A percentile compares a stretch with the other conserved stretches of the same genome.
These are phyloP conservation scores for Exephanes ischioxanthus DNA, from an alignment of 2,888 invertebrate species.

Conservation along the genomic window DNA sequence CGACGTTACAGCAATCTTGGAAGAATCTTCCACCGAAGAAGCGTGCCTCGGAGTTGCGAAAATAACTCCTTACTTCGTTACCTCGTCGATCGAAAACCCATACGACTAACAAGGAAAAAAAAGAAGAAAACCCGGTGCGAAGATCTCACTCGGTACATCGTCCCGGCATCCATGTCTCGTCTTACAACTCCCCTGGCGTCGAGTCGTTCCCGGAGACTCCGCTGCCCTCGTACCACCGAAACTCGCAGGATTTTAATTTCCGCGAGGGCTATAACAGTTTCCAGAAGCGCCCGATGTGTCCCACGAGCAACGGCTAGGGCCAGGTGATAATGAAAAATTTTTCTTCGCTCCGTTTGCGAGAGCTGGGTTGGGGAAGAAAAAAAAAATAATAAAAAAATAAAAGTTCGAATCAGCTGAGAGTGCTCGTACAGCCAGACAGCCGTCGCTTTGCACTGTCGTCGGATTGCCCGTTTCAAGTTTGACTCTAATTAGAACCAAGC, in stretches of 20 bases:
- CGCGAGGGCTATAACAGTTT: conserved; percentile 48
- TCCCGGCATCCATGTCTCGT: neutral
- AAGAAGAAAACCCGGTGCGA: neutral
- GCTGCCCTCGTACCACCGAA: conserved; percentile 6
- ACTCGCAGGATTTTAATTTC: conserved; percentile 61
- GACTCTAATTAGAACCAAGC: conserved; percentile 76
- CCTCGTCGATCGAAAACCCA: neutral
- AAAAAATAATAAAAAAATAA: conserved; percentile 2
- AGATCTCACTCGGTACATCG: conserved; percentile 9
- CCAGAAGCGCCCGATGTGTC: conserved; percentile 52
- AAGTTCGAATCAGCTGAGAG: conserved; percentile 57
- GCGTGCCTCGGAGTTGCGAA: neutral
- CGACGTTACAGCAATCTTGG: conserved; percentile 44
- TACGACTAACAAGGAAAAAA: neutral
- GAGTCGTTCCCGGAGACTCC: conserved; percentile 3
- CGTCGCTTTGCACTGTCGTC: conserved; percentile 51
- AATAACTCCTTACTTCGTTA: neutral
- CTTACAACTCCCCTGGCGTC: conserved; percentile 3
- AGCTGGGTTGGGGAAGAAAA: neutral
- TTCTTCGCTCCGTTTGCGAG: conserved; percentile 12
- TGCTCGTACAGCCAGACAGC: conserved; percentile 67
- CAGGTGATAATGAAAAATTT: conserved; percentile 59
- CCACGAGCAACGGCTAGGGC: conserved; percentile 57
- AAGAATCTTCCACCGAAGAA: neutral
- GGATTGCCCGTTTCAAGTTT: conserved; percentile 73